Base-by-base conservation (phyloP, 2,888 invertebrate species). In the Tinea trinotella region DNA sequence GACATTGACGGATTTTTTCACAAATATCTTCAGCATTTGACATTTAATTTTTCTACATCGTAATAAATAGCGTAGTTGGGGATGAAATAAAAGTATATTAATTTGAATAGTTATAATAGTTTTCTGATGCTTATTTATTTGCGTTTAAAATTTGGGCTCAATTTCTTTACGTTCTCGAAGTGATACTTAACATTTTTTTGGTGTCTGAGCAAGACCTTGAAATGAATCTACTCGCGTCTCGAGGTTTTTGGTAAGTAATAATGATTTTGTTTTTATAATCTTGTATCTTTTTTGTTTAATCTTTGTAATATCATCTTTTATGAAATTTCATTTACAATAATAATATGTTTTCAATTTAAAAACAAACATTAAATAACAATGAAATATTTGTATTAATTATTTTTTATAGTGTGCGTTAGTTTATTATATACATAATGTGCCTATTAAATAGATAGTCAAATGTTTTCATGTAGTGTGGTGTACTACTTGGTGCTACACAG, bases 201-300 rank as follows among this genome's bases (percentile, higher is more conserved):
- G 7, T 30, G 12, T 40, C 40, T 40, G 40, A 13, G 40, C 50
- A 24, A 50, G 50, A 50, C 50, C 50, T 50, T 50, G 50, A 50
- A 50, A 50, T 50, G 24, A 24, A 12, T 15, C 50, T 24, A 50
- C 24, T 50, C 50, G 50, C 50, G 50, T 50, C 50, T 50, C 24
- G 50, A 50, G 50, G 24, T 50, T 50, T 46, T 50, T 50, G 50
- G 50, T 50, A 50, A 50, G 50, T 50, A 50, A 22, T 50, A 18
- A 50, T 4, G 6, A 20, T 48, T 48, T 48, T 48, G 20, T 48
- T 48, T n/a, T 20, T 48, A 15, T 48, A 48, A 4, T 2, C 1
- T 18, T 9, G 3, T 17, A 5, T 20, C 7, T 48, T 15, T 48
- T 48, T 48, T 48, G 17, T 17, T 48, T 48, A 48, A 48, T 17